These are phyloP conservation scores for Linyphia triangularis DNA, from an alignment of 2,888 invertebrate species.

Conservation along the genomic window DNA sequence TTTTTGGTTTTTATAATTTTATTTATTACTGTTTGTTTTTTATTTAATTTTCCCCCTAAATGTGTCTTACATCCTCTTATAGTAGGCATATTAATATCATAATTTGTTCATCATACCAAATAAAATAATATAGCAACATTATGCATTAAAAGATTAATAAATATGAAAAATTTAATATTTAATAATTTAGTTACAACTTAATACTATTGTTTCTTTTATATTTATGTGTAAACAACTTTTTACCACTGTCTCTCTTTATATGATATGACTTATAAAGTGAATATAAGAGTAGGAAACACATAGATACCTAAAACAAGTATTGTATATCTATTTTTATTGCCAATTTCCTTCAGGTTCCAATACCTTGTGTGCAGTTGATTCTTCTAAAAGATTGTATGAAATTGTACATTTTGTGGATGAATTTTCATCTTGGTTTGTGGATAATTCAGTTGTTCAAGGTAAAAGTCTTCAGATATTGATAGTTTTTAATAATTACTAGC, in stretches of 20 bases:
- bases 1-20: background rate
- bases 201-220: background rate
- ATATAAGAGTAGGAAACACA: background rate
- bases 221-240: background rate
- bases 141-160: no score
- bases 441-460: conserved; percentile 49
- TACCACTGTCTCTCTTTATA: background rate
- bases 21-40: no score
- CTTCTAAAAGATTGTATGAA: conserved; percentile 59
- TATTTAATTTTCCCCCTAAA: no score
- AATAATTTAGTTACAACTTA: no score
- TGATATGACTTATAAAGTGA: background rate
- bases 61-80: no score
- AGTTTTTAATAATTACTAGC: background rate
- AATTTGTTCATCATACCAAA: no score
- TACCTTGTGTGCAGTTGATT: conserved; percentile 53
- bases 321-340: background rate
- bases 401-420: conserved; percentile 51
- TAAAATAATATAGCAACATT: no score
- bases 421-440: conserved; percentile 65
- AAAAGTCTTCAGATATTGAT: background rate
- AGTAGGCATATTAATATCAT: no score
- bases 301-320: background rate
- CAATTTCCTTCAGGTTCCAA: conserved; percentile 30
- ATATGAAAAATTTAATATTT: no score